phyloP scores from a whole-genome alignment of 2,888 invertebrate genomes.

The Melipona beecheii region DNA sequence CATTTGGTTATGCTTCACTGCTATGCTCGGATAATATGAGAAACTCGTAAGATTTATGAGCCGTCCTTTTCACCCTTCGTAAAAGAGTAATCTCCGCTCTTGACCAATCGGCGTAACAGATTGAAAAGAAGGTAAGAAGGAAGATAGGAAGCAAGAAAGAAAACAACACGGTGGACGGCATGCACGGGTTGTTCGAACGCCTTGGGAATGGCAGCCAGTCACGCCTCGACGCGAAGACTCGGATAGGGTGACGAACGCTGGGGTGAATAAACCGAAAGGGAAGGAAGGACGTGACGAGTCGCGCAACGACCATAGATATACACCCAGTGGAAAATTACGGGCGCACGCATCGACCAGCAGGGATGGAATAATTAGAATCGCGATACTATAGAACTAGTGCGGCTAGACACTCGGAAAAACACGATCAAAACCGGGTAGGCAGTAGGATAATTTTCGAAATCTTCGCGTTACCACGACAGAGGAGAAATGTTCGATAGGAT shows the following conservation, averaged over 20 bases:
- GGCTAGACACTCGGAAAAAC: background rate
- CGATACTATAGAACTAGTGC: background rate
- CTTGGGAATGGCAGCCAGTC: conserved; percentile 66
- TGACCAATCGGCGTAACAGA: background rate
- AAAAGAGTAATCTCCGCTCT: background rate
- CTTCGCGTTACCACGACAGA: background rate
- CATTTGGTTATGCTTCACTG: background rate
- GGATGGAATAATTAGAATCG: conserved; percentile 47
- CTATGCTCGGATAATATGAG: background rate
- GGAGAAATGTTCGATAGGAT: background rate
- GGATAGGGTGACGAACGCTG: conserved; percentile 67
- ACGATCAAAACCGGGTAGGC: background rate
- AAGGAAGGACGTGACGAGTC: conserved; percentile 40
- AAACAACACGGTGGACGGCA: conserved; percentile 12
- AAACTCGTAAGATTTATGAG: background rate
- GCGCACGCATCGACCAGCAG: background rate
- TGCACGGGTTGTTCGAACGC: conserved; percentile 45
- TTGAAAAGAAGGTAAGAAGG: conserved; percentile 9
- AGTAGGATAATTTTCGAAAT: too few species aligned
- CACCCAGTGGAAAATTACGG: conserved; percentile 47
- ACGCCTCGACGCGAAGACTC: conserved; percentile 68
- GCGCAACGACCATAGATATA: conserved; percentile 32
- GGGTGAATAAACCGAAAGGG: conserved; percentile 68
- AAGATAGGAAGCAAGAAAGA: conserved; percentile 10
- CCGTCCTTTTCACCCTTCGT: too few species aligned